phyloP scores from a whole-genome alignment of 1,140 invertebrate genomes.

The Heliothis subflexa region DNA sequence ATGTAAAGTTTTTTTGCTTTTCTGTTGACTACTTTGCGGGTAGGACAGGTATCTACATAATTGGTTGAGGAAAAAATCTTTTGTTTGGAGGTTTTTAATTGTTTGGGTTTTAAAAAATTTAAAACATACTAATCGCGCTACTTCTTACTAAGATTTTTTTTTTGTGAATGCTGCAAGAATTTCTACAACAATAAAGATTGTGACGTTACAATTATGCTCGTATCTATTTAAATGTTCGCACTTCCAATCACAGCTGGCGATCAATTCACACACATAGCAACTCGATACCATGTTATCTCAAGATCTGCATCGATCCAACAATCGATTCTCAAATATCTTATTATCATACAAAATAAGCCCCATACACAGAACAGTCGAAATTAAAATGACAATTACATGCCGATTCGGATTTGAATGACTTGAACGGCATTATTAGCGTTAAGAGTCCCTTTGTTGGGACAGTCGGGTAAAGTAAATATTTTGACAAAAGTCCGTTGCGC shows the following conservation, averaged over 20 bases:
- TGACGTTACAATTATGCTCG: conserved; percentile 33
- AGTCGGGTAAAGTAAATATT: conserved; percentile 81
- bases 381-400: conserved; percentile 77
- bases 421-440: conserved; percentile 78
- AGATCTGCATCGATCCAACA: conserved; percentile 60
- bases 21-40: too few species aligned
- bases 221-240: conserved; percentile 24
- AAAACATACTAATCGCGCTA: too few species aligned
- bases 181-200: conserved; percentile 7
- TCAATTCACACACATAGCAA: conserved; percentile 41
- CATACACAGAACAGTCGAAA: conserved; percentile 58
- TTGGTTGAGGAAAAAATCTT: too few species aligned
- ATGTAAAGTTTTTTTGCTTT: not conserved
- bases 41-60: too few species aligned
- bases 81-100: too few species aligned
- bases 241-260: conserved; percentile 51
- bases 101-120: too few species aligned
- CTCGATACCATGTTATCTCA: conserved; percentile 62
- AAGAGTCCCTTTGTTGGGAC: conserved; percentile 70
- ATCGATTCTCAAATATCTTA: conserved; percentile 65
- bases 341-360: conserved; percentile 61
- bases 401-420: conserved; percentile 65
- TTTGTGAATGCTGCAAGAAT: conserved; percentile 4
- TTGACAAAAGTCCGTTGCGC: conserved; percentile 80
- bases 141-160: not conserved